Evolutionary conservation across 2,797 vertebrate species (phyloP), one percentile per base, ranked within the genome.

Genomic region (Falco berigora): DNA sequence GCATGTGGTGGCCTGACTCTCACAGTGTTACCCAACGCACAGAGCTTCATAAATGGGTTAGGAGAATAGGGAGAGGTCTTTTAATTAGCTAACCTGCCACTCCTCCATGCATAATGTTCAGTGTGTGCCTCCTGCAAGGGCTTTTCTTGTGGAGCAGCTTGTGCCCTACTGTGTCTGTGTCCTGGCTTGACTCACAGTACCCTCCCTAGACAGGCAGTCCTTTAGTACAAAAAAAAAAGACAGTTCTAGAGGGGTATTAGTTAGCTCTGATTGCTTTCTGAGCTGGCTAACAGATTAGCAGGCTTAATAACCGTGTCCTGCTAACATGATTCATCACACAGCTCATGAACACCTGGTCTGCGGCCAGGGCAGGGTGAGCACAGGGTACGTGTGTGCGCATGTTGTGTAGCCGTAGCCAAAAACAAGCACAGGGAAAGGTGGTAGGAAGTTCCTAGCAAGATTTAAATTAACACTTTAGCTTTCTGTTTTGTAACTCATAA

Each of bases 91-190:
- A 86, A 0, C 30, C 40, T 63, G 56, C 18, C 74, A 20, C 28
- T 69, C 28, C 44, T 63, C 58, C 3, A 2, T 73, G 38, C 56
- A 22, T 30, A 20, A 21, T 42, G 16, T 49, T 77, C 85, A 52
- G n/a, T 6, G 6, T 17, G 3, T 61, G 46, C 19, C 7, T 42
- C 61, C 25, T 46, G 58, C n/a, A 12, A 1, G 6, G 8, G 14
- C 12, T 19, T 25, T 93, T 86, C 59, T 42, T 8, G 14, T 4
- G 34, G 28, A 75, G 15, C 49, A 67, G 27, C 20, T 82, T 19
- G 6, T 62, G 27, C 1, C 3, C 46, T 46, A 25, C 23, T 0
- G 0, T 49, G 22, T 40, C 25, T 36, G 3, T 55, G 36, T 74
- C 63, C 69, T 75, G 53, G 18, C 38, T 64, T 78, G 50, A 56